These are phyloP conservation scores for Diacarnus erythraeanus DNA, from an alignment of 37 sponge, comb jelly and placozoan genomes.

Conservation along the genomic window DNA sequence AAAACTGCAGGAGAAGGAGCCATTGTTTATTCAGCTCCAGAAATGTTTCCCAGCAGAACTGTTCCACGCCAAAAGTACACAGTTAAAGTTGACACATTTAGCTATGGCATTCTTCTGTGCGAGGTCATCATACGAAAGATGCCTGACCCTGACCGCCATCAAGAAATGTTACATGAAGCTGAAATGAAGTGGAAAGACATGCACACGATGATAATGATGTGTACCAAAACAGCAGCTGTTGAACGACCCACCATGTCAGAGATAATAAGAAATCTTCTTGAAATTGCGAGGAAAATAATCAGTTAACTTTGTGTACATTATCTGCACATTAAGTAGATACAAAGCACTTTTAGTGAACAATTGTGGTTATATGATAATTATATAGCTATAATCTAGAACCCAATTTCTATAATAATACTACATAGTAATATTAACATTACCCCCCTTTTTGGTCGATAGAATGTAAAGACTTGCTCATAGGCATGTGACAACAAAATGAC, in stretches of 20 bases:
- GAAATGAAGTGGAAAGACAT: not conserved
- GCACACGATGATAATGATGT: slow-evolving; percentile 7
- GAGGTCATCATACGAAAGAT: slow-evolving; percentile 38
- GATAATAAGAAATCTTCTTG: not conserved
- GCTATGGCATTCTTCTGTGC: slow-evolving; percentile 68
- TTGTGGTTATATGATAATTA: no score
- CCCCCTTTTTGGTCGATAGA: no score
- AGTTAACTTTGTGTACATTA: no score
- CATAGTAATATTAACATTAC: no score
- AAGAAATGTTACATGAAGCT: not conserved
- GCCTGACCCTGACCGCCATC: slow-evolving; percentile 30
- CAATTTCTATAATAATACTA: no score
- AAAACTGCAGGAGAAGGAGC: slow-evolving; percentile 47
- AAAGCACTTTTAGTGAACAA: no score
- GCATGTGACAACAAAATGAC: no score
- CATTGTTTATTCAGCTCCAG: slow-evolving; percentile 68
- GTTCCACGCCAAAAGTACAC: slow-evolving; percentile 35
- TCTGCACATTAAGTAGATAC: no score
- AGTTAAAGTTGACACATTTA: slow-evolving; percentile 78
- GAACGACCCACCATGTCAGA: slow-evolving; percentile 27
- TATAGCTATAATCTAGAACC: no score
- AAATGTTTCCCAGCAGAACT: slow-evolving; percentile 10
- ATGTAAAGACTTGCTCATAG: no score
- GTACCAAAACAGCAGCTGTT: slow-evolving; percentile 1
- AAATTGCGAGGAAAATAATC: no score